Conservation (phyloP, 2,113 vertebrate genomes). For the Paramisgurnus dabryanus region DNA sequence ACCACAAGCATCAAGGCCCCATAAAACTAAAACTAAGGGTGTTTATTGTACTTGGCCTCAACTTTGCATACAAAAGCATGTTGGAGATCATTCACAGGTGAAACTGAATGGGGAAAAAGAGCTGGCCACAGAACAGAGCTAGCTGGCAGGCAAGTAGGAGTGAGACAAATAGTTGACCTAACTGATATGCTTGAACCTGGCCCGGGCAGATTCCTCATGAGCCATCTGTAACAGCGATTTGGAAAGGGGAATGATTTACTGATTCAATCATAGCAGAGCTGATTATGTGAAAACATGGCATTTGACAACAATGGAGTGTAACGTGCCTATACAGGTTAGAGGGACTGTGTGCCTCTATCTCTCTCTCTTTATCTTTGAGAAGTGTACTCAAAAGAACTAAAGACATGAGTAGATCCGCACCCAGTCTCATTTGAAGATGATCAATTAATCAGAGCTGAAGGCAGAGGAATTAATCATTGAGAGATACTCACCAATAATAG, state of each 20-base stretch:
- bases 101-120: slow-evolving; percentile 18
- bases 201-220: slow-evolving; percentile 10
- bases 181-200: slow-evolving; percentile 4
- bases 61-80: slow-evolving; percentile 24
- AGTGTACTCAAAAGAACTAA: slow-evolving; percentile 21
- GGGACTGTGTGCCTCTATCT: background rate
- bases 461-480: slow-evolving; percentile 45
- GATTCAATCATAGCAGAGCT: slow-evolving; percentile 31
- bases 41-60: slow-evolving; percentile 48
- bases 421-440: slow-evolving; percentile 7
- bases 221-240: slow-evolving; percentile 21
- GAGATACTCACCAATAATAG: background rate
- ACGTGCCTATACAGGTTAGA: slow-evolving; percentile 25
- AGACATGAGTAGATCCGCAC: slow-evolving; percentile 22
- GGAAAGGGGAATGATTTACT: slow-evolving; percentile 32
- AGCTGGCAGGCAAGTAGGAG: slow-evolving; percentile 12
- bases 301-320: slow-evolving; percentile 8
- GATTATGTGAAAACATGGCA: slow-evolving; percentile 35
- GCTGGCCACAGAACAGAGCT: slow-evolving; percentile 27
- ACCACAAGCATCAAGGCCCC: slow-evolving; percentile 40
- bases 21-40: slow-evolving; percentile 42
- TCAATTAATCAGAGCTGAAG: slow-evolving; percentile 29
- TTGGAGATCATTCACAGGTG: slow-evolving; percentile 39
- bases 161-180: background rate
- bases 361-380: slow-evolving; percentile 21